phyloP scores from a whole-genome alignment of 2,888 invertebrate species.

The Acrobasis consociella region DNA sequence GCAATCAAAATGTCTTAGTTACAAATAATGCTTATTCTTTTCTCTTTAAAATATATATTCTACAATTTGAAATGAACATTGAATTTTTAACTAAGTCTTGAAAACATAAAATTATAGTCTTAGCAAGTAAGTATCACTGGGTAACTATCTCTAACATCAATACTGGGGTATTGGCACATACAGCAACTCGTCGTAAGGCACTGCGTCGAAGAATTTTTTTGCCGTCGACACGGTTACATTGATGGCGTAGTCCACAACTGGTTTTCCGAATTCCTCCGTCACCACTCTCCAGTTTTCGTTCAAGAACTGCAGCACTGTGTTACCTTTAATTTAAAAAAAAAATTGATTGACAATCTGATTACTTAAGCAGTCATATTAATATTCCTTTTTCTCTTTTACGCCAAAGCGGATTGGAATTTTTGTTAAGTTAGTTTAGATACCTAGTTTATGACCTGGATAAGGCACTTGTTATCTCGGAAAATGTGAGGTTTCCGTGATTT shows the following conservation, averaged over 20 bases:
- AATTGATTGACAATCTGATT: not conserved
- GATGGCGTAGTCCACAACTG: constrained; percentile 73
- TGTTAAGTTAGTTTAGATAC: no score
- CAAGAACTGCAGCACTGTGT: constrained; percentile 70
- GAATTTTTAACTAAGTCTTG: not conserved
- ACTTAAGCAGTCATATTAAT: no score
- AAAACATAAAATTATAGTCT: not conserved
- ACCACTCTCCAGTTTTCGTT: constrained; percentile 78
- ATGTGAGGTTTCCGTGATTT: no score
- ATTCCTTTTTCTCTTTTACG: no score
- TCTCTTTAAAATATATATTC: no score
- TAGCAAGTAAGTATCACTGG: constrained; percentile 2
- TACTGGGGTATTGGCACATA: constrained; percentile 74
- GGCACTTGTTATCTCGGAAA: no score
- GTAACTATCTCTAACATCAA: constrained; percentile 15
- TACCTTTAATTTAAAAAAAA: constrained; percentile 55
- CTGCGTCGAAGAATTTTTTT: constrained; percentile 71
- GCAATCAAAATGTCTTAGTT: no score
- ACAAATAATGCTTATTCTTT: no score
- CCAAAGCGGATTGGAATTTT: no score
- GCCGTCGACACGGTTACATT: constrained; percentile 72
- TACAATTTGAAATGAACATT: not conserved
- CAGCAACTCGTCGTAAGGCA: constrained; percentile 71
- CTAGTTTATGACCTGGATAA: no score
- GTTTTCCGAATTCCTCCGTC: constrained; percentile 75